These are phyloP conservation scores for Marmota flaviventris DNA, from an alignment of 2,113 vertebrate species.

Conservation along the genomic window DNA sequence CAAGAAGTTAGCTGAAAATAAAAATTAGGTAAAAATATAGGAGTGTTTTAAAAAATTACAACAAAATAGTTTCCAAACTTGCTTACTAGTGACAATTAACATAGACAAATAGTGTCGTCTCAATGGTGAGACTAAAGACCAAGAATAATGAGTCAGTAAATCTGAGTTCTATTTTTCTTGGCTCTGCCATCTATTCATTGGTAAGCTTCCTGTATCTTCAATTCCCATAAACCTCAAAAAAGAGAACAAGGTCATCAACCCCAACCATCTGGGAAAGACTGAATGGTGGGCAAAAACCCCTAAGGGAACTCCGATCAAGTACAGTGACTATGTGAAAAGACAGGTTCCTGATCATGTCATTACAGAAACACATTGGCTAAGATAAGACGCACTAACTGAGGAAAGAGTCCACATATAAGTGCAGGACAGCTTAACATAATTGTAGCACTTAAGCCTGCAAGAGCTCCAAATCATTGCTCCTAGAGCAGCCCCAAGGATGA, in stretches of 20 bases:
- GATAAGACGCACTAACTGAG: neutral
- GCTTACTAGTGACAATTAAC: neutral
- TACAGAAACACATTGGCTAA: slow-evolving; percentile 50
- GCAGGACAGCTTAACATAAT: neutral
- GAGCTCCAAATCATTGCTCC: slow-evolving; percentile 6
- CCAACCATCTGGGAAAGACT: neutral
- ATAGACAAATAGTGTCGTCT: neutral
- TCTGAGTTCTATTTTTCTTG: neutral
- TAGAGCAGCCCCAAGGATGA: slow-evolving; percentile 42
- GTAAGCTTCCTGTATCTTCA: neutral
- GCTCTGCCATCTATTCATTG: neutral
- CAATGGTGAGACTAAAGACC: neutral
- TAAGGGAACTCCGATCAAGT: neutral
- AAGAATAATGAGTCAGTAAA: neutral
- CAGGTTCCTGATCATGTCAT: slow-evolving; percentile 1
- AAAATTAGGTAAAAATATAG: slow-evolving; percentile 36
- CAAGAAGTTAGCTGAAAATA: slow-evolving; percentile 33
- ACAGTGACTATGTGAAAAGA: slow-evolving; percentile 16
- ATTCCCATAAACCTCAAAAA: slow-evolving; percentile 51
- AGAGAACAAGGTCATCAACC: neutral
- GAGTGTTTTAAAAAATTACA: neutral
- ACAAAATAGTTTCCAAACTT: slow-evolving; percentile 8
- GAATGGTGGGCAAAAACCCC: neutral
- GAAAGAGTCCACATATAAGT: neutral
- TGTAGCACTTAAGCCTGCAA: neutral